These are phyloP conservation scores for Epinephelus lanceolatus DNA, from an alignment of 2,113 vertebrate species.

Conservation along the genomic window DNA sequence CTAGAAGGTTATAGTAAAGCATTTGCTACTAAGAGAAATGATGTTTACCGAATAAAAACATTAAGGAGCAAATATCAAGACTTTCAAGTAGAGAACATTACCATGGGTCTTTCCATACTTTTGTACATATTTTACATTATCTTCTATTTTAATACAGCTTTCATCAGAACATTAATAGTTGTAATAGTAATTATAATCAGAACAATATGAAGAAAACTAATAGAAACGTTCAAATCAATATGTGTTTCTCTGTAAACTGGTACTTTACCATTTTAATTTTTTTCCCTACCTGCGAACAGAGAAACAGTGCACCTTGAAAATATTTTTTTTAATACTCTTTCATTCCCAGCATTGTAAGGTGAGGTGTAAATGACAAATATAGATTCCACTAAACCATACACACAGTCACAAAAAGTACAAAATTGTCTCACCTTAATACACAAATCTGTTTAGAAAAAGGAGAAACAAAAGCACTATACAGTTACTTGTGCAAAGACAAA, in stretches of 20 bases:
- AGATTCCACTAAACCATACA: slow-evolving; percentile 87
- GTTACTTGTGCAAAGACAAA: slow-evolving; percentile 89
- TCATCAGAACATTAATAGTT: slow-evolving; percentile 83
- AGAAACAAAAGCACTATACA: slow-evolving; percentile 86
- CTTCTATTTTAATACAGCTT: slow-evolving; percentile 83
- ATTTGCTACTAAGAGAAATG: slow-evolving; percentile 85
- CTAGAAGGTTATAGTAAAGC: slow-evolving; percentile 81
- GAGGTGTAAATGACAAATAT: slow-evolving; percentile 86
- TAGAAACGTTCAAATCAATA: slow-evolving; percentile 80
- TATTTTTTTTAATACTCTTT: slow-evolving; percentile 70
- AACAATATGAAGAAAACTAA: slow-evolving; percentile 80
- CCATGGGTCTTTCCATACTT: slow-evolving; percentile 80
- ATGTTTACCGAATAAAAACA: slow-evolving; percentile 83
- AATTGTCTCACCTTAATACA: slow-evolving; percentile 87
- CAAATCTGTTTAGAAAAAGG: slow-evolving; percentile 86
- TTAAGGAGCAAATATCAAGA: slow-evolving; percentile 83
- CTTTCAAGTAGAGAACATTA: slow-evolving; percentile 87
- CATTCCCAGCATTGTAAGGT: slow-evolving; percentile 83
- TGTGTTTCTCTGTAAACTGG: slow-evolving; percentile 84
- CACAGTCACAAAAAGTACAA: slow-evolving; percentile 89
- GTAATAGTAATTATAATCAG: slow-evolving; percentile 77
- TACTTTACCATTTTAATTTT: slow-evolving; percentile 69
- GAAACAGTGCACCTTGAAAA: slow-evolving; percentile 81
- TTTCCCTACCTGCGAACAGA: slow-evolving; percentile 73
- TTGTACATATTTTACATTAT: slow-evolving; percentile 86